A percentile compares a stretch with the other conserved stretches of the same genome.
These are phyloP conservation scores for Mus pahari DNA, from an alignment of 2,113 vertebrate species.

Conservation along the genomic window DNA sequence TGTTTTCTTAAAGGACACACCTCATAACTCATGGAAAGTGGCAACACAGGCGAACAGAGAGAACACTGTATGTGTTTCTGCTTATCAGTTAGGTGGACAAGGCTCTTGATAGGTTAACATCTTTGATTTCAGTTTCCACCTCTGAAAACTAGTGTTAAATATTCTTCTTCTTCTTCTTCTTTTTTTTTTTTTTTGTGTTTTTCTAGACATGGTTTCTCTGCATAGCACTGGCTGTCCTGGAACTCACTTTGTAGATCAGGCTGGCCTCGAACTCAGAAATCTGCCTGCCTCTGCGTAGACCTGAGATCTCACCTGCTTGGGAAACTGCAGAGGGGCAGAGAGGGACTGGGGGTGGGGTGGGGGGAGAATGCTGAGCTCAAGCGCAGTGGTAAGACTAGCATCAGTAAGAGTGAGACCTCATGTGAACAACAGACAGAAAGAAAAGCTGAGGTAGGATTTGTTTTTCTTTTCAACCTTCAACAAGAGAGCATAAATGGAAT, in stretches of 20 bases:
- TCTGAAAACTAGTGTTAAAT: neutral
- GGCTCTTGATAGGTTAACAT: neutral
- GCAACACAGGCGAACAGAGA: neutral
- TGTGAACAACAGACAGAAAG: neutral
- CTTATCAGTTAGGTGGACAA: neutral
- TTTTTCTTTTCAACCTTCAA: neutral
- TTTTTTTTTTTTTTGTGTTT: too few species aligned
- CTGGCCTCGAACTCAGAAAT: too few species aligned
- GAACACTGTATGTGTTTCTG: neutral
- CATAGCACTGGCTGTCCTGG: too few species aligned
- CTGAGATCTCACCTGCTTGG: neutral
- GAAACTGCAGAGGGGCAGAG: too few species aligned
- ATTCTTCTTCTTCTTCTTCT: too few species aligned
- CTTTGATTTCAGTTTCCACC: conserved; percentile 23
- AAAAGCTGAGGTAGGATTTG: neutral
- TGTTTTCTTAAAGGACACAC: neutral
- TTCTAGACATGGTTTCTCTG: too few species aligned
- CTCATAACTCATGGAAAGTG: neutral
- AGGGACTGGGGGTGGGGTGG: too few species aligned
- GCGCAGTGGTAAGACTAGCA: neutral
- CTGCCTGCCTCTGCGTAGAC: too few species aligned
- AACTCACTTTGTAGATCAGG: too few species aligned
- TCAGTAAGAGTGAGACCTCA: neutral
- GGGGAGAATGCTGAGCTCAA: neutral
- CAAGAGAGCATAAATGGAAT: neutral